phyloP scores from a whole-genome alignment of 2,888 invertebrate species.

The Cancer borealis region DNA sequence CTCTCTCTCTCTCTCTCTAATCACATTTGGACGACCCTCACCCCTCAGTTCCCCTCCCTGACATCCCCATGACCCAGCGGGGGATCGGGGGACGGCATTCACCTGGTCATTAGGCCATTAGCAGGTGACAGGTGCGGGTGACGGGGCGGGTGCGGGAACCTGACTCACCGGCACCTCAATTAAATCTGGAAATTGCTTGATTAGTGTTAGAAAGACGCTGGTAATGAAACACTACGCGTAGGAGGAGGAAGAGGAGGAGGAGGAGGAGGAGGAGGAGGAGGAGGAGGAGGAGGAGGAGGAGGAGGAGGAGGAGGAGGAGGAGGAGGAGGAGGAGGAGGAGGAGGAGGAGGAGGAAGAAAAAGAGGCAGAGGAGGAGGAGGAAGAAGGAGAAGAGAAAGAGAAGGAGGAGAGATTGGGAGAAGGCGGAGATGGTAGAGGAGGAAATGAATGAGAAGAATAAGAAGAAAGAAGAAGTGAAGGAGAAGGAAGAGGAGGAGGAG shows the following conservation, averaged over 20 bases:
- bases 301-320: not conserved
- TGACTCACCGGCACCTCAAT: conserved; percentile 50
- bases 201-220: conserved; percentile 66
- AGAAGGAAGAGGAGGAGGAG: not conserved
- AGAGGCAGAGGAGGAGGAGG: not conserved
- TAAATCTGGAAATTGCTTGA: conserved; percentile 69
- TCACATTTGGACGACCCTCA: not conserved
- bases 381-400: not conserved
- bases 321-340: conserved; percentile 21
- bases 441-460: not conserved
- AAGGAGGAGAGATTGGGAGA: too few relatives aligned
- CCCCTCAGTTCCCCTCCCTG: not conserved
- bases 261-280: conserved; percentile 21
- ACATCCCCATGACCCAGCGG: conserved; percentile 13
- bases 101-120: conserved; percentile 69
- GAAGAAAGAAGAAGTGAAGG: not conserved
- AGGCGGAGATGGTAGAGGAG: not conserved
- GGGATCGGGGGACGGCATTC: conserved; percentile 55
- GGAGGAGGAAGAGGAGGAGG: conserved; percentile 10
- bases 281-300: conserved; percentile 1
- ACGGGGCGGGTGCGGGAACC: conserved; percentile 6
- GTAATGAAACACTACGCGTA: conserved; percentile 59
- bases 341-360: not conserved
- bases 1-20: not conserved
- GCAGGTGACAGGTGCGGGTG: conserved; percentile 62